A percentile compares a stretch with the other conserved stretches of the same genome.
phyloP scores from a whole-genome alignment of 2,888 invertebrate genomes.

The Nipponacmea schrenckii region DNA sequence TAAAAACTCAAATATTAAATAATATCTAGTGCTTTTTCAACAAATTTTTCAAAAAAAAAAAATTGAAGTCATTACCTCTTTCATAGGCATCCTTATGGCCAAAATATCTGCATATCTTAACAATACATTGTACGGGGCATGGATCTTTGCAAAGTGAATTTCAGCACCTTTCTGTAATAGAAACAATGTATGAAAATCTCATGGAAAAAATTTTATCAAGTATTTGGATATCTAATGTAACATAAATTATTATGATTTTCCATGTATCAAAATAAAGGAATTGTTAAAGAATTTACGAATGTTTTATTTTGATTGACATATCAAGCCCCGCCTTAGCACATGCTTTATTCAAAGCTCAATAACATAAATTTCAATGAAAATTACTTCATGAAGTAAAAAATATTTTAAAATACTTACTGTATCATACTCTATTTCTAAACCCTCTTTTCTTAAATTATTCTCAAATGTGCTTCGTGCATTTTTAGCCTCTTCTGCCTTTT shows the following conservation, averaged over 20 bases:
- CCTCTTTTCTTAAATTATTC: conserved; percentile 84
- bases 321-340: too few species aligned
- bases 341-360: too few species aligned
- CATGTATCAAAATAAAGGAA: too few species aligned
- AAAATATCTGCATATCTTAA: conserved; percentile 90
- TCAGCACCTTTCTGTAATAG: conserved; percentile 72
- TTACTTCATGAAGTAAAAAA: not conserved
- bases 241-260: too few species aligned
- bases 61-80: conserved; percentile 73
- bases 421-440: conserved; percentile 85
- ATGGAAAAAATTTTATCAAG: too few species aligned
- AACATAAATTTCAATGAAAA: too few species aligned
- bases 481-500: conserved; percentile 74
- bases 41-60: too few species aligned
- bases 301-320: too few species aligned
- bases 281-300: too few species aligned
- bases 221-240: too few species aligned
- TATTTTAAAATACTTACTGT: conserved; percentile 52
- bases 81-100: conserved; percentile 93
- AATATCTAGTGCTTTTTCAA: too few species aligned
- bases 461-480: conserved; percentile 72
- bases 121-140: conserved; percentile 85
- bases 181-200: not conserved
- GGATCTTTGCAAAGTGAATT: conserved; percentile 86
- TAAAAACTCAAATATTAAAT: too few species aligned